Base-by-base conservation (phyloP, 2,888 invertebrate genomes). In the Mesoligia furuncula region DNA sequence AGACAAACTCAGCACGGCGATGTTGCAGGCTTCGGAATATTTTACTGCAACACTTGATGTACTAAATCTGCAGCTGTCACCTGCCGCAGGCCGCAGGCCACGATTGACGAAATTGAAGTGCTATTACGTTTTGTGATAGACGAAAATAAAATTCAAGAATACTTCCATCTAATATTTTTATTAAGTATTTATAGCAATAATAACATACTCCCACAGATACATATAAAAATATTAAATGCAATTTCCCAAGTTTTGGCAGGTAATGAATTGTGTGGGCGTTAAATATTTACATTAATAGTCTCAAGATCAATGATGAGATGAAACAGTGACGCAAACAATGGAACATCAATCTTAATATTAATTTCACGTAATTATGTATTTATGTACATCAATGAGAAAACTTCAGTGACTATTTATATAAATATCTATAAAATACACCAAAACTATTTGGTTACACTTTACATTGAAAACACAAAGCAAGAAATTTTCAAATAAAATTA, bases 161-260 rank as follows among this genome's bases (percentile, higher is more conserved):
- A 88, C 84, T 86, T 90, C 85, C 95, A 96, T 95, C 93, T 96
- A 96, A 96, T 96, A 96, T 96, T 96, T 96, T 96, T 96, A 96
- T 96, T 96, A 92, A 91, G 95, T 95, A 96, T 94, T 91, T 89
- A 90, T 92, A 93, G 90, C 83, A 90, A 91, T 84, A 87, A 87
- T 85, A 89, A 87, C 61, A 79, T 81, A 88, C 90, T 87, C 85
- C 86, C 87, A 92, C 91, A 92, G 88, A 94, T 94, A 95, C 95
- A 95, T 93, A 95, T 95, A 96, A 96, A 96, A 96, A 96, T 95
- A 96, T 96, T 96, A 96, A 94, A 96, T 94, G 95, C 90, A 90
- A 91, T 81, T 93, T 93, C 92, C 89, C 90, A 91, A 93, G 90
- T 92, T 94, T 93, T 92, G 92, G 92, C 94, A 94, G 92, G 93